Conservation (phyloP, 2,797 vertebrate species). For the Synanceia verrucosa region DNA sequence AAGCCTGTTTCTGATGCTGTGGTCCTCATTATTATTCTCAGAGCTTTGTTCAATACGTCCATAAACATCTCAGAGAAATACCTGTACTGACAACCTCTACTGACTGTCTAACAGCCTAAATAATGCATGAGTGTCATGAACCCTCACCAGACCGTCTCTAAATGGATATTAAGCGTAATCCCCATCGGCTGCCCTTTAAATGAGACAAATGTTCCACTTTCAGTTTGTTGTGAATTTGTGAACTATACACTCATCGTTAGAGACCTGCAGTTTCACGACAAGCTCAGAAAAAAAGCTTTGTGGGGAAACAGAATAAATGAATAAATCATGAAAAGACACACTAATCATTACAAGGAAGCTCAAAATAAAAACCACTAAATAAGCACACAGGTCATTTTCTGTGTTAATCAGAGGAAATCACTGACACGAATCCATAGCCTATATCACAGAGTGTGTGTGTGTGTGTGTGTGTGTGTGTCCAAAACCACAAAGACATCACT, state of each 20-base stretch:
- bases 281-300: background rate
- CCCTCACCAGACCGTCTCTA: background rate
- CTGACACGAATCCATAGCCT: constrained; percentile 61
- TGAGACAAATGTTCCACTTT: background rate
- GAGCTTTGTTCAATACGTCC: constrained; percentile 15
- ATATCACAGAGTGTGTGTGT: constrained; percentile 4
- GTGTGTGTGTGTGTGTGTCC: background rate
- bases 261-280: background rate
- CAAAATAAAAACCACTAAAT: background rate
- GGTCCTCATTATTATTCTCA: constrained; percentile 21
- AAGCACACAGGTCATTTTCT: background rate
- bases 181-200: background rate
- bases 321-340: background rate
- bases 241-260: background rate
- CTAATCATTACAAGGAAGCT: background rate
- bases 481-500: constrained; percentile 15
- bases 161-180: background rate
- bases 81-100: constrained; percentile 15
- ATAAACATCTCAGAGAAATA: constrained; percentile 8
- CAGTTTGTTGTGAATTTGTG: background rate
- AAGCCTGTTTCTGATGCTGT: constrained; percentile 27
- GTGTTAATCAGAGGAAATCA: constrained; percentile 56
- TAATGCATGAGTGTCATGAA: background rate
- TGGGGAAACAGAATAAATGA: background rate
- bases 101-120: too few species aligned